phyloP scores from a whole-genome alignment of 2,888 invertebrate genomes.

The Adela reaumurella region DNA sequence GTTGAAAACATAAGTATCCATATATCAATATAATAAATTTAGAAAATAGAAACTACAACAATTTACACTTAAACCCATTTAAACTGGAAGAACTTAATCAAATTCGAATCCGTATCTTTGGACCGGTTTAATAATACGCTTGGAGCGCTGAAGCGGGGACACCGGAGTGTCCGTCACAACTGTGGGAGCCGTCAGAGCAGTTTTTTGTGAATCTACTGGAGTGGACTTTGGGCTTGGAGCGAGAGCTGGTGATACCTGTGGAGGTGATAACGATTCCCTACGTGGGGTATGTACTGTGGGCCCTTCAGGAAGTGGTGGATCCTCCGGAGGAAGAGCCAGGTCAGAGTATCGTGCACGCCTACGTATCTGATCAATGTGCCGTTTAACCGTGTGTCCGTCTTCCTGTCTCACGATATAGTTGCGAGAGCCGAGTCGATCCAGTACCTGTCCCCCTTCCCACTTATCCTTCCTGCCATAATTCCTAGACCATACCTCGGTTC shows the following conservation, averaged over 20 bases:
- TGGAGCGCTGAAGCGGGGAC: no score
- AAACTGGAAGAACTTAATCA: not conserved
- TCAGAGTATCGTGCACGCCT: no score
- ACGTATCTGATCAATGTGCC: slow-evolving; percentile 1
- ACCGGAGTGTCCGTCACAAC: no score
- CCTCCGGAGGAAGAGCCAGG: no score
- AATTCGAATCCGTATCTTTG: not conserved
- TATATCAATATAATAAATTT: not conserved
- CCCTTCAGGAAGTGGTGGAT: no score
- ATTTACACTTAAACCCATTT: not conserved
- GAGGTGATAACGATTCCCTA: no score
- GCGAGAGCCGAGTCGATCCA: slow-evolving; percentile 1
- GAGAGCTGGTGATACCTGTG: no score
- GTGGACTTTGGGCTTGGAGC: no score
- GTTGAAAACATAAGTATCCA: not conserved
- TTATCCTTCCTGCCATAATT: not conserved
- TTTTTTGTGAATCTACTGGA: no score
- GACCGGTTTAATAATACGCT: no score
- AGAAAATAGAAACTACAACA: not conserved
- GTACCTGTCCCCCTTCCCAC: not conserved
- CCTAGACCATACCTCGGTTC: not conserved
- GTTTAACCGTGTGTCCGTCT: not conserved
- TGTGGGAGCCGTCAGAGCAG: no score
- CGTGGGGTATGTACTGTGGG: no score
- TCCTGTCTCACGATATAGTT: not conserved